Evolutionary conservation across 2,797 vertebrate genomes (phyloP).

Genomic region (Aeoliscus strigatus): DNA sequence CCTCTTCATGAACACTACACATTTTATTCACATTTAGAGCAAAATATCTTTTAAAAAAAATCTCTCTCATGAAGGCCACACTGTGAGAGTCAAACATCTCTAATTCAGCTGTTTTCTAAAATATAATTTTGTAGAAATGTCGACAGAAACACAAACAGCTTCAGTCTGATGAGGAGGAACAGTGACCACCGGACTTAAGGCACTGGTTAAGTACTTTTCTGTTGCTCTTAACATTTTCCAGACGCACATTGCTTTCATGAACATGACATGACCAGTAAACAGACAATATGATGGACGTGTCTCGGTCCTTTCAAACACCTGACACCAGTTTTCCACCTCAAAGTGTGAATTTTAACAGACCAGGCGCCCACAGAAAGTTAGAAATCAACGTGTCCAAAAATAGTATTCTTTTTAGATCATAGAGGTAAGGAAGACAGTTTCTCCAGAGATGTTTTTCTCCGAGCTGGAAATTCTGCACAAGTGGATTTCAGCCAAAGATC

Average conservation of each 20-base stretch:
- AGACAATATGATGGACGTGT: conserved; percentile 2
- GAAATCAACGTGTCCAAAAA: not conserved
- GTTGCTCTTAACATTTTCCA: conserved; percentile 42
- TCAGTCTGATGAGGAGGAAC: conserved; percentile 27
- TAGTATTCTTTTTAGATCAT: conserved; percentile 1
- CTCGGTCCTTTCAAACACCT: not conserved
- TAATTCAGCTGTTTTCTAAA: conserved; percentile 50
- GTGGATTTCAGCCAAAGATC: conserved; percentile 32
- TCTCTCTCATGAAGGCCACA: conserved; percentile 53
- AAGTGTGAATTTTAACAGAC: conserved; percentile 24
- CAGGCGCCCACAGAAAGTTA: too few species aligned
- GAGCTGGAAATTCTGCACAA: conserved; percentile 16
- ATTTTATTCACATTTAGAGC: conserved; percentile 66
- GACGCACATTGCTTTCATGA: conserved; percentile 24
- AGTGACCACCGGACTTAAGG: conserved; percentile 68
- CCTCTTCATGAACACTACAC: conserved; percentile 55
- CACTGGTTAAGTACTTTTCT: conserved; percentile 76
- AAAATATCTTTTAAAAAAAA: conserved; percentile 24
- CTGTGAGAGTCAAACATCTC: conserved; percentile 39
- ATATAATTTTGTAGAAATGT: conserved; percentile 42
- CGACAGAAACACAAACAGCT: conserved; percentile 30
- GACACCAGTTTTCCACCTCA: too few species aligned
- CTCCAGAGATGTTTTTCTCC: conserved; percentile 8
- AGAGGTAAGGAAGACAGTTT: conserved; percentile 7
- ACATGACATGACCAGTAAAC: conserved; percentile 23